A percentile compares a stretch with the other conserved stretches of the same genome.
These are phyloP conservation scores for Danio albolineatus DNA, from an alignment of 2,797 vertebrate genomes.

Conservation along the genomic window DNA sequence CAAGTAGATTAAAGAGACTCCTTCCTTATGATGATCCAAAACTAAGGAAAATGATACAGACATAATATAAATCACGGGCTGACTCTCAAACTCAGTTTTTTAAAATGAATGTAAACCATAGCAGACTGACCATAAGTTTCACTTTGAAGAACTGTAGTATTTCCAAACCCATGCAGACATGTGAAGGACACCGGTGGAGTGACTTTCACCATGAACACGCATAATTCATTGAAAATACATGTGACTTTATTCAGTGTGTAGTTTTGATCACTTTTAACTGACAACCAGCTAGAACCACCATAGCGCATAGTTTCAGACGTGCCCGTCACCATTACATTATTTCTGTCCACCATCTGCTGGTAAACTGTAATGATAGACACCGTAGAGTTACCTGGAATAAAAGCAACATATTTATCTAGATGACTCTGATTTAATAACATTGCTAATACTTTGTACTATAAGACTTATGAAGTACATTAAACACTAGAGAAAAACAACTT, in stretches of 20 bases:
- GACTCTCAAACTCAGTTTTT: too few relatives aligned
- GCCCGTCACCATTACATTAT: not conserved
- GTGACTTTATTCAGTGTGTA: not conserved
- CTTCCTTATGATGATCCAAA: too few relatives aligned
- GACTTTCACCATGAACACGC: not conserved
- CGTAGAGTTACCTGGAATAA: not conserved
- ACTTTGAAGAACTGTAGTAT: not conserved
- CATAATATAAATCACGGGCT: too few relatives aligned
- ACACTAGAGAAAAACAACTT: not conserved
- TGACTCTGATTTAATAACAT: not conserved
- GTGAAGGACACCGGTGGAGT: not conserved
- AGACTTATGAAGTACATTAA: not conserved
- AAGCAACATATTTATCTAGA: not conserved
- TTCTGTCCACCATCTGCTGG: not conserved
- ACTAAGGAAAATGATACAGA: slow-evolving; percentile 17
- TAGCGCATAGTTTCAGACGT: not conserved
- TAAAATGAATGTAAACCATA: not conserved
- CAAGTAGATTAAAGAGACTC: too few relatives aligned
- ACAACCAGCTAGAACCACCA: not conserved
- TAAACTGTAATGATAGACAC: not conserved
- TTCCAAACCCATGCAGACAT: not conserved
- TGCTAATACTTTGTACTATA: not conserved
- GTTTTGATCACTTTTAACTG: not conserved
- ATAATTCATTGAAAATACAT: not conserved
- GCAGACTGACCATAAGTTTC: not conserved